A percentile compares a stretch with the other conserved stretches of the same genome.
phyloP scores from a whole-genome alignment of 2,113 vertebrate species.

The Delphinus delphis region DNA sequence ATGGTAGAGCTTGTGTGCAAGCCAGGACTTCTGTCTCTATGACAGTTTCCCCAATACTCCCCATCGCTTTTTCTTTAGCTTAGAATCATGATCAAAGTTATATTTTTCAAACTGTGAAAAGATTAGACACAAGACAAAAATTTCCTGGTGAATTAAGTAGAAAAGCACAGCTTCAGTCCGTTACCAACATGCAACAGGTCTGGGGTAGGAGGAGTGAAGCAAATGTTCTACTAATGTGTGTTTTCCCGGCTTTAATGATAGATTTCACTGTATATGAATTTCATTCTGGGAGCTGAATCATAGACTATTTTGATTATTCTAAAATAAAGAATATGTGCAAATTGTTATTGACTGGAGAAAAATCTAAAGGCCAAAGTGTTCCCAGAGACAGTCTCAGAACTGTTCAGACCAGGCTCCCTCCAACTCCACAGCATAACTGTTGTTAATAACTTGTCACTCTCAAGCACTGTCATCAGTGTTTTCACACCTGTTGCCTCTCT shows the following conservation, averaged over 20 bases:
- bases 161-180: neutral
- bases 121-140: neutral
- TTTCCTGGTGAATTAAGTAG: neutral
- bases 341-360: neutral
- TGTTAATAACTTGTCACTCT: neutral
- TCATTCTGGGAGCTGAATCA: neutral
- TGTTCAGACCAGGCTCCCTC: no score
- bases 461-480: neutral
- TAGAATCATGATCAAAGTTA: neutral
- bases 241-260: neutral
- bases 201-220: neutral
- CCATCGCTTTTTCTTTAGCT: neutral
- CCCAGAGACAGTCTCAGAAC: neutral
- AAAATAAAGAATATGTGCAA: neutral
- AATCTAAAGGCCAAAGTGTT: neutral
- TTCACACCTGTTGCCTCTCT: neutral
- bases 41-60: neutral
- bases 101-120: neutral
- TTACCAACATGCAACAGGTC: neutral
- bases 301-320: neutral
- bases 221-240: neutral
- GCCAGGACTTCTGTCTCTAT: neutral
- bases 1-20: neutral
- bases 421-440: neutral
- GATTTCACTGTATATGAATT: neutral